phyloP scores from a whole-genome alignment of 2,113 vertebrate species.

The Picathartes gymnocephalus region DNA sequence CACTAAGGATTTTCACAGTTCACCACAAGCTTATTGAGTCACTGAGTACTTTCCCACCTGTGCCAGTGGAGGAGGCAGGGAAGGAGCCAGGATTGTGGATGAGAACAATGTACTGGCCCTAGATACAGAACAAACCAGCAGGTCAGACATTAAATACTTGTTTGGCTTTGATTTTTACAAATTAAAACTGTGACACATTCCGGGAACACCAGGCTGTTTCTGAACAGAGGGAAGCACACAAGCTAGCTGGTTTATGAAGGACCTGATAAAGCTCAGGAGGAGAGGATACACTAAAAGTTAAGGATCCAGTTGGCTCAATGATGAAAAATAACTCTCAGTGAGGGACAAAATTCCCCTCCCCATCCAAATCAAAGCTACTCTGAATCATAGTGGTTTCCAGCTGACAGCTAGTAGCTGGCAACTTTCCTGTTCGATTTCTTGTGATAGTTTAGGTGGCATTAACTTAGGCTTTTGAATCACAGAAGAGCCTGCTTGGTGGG shows the following conservation, averaged over 20 bases:
- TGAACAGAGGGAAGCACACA: neutral
- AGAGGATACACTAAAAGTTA: neutral
- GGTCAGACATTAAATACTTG: neutral
- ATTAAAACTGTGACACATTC: neutral
- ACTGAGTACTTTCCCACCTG: neutral
- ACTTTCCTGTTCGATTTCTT: neutral
- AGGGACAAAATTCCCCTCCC: neutral
- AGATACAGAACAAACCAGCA: neutral
- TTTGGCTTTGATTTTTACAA: neutral
- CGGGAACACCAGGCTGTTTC: neutral
- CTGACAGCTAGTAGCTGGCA: neutral
- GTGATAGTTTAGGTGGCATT: neutral
- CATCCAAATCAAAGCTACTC: neutral
- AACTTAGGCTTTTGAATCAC: neutral
- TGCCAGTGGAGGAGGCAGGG: fast-evolving
- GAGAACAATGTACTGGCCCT: neutral
- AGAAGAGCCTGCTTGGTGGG: neutral
- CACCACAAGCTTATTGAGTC: neutral
- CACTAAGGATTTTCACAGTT: neutral
- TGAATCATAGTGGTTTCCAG: neutral
- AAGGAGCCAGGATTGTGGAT: fast-evolving
- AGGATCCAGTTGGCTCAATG: neutral
- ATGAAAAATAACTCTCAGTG: neutral
- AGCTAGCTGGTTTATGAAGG: neutral
- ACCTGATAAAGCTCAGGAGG: neutral